Evolutionary conservation across 2,113 vertebrate species (phyloP).

Genomic region (Cichladusa arquata): DNA sequence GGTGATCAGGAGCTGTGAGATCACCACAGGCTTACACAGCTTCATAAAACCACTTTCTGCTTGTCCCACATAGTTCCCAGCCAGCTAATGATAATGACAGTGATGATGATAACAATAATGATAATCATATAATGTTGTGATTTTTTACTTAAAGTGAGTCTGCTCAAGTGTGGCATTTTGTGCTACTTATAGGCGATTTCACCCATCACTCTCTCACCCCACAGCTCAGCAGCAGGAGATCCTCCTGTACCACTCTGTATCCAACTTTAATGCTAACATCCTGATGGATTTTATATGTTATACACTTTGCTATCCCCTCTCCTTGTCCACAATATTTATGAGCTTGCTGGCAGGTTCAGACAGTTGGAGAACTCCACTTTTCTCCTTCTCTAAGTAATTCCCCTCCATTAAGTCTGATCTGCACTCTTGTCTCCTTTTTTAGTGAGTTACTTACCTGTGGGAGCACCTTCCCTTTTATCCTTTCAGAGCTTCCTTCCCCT

Average conservation of each 20-base stretch:
- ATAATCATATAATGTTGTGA: not conserved
- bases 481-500: not conserved
- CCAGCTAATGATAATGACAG: not conserved
- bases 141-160: not conserved
- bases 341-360: not conserved
- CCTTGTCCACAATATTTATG: not conserved
- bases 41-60: not conserved
- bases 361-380: not conserved
- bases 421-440: not conserved
- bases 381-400: not conserved
- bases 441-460: not conserved
- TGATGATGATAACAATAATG: not conserved
- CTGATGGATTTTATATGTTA: not conserved
- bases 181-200: not conserved
- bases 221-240: not conserved
- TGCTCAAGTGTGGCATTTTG: not conserved
- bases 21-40: not conserved
- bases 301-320: not conserved
- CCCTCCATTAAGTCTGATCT: not conserved
- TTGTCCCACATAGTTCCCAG: not conserved
- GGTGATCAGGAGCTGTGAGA: not conserved
- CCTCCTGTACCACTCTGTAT: not conserved
- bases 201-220: accelerated
- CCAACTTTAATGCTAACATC: not conserved
- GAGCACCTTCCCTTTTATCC: not conserved